Percentiles rank a stretch among this genome's conserved stretches.
These are phyloP conservation scores for Sabatieria punctata DNA, from an alignment of 2,888 invertebrate genomes.

Conservation along the genomic window DNA sequence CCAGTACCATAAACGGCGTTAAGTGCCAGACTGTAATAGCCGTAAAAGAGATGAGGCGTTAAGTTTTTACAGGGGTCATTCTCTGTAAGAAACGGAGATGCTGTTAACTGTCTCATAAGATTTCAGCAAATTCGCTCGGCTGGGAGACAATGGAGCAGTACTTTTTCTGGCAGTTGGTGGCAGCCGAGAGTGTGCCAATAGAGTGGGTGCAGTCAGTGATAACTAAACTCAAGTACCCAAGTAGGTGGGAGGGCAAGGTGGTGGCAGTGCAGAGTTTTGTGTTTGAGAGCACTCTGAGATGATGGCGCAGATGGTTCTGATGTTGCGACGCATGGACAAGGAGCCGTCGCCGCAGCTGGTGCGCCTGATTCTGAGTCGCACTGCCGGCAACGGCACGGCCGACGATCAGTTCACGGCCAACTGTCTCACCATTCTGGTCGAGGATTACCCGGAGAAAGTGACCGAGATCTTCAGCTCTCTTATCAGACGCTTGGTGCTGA, in stretches of 20 bases:
- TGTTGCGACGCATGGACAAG: slow-evolving; percentile 52
- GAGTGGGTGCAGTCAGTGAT: slow-evolving; percentile 64
- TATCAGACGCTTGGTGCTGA: too few relatives aligned
- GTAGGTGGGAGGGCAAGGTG: slow-evolving; percentile 21
- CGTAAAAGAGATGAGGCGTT: too few relatives aligned
- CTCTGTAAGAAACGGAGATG: slow-evolving; percentile 39
- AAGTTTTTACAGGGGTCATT: too few relatives aligned
- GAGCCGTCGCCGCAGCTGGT: slow-evolving; percentile 69
- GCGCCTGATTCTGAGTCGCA: slow-evolving; percentile 51
- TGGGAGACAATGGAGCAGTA: slow-evolving; percentile 96
- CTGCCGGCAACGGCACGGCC: slow-evolving; percentile 33
- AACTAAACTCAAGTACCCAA: slow-evolving; percentile 43
- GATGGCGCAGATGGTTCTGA: slow-evolving; percentile 63
- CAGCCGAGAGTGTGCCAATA: slow-evolving; percentile 81
- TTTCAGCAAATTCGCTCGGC: slow-evolving; percentile 38
- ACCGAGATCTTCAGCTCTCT: too few relatives aligned
- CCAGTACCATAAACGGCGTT: too few relatives aligned
- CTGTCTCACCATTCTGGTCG: too few relatives aligned
- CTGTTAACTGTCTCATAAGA: background rate
- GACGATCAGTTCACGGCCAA: slow-evolving; percentile 72
- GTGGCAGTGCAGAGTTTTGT: too few relatives aligned
- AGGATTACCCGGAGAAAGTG: too few relatives aligned
- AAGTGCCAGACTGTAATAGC: too few relatives aligned
- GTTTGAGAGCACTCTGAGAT: slow-evolving; percentile 76
- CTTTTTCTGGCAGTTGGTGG: slow-evolving; percentile 85